These are phyloP conservation scores for Apodemus sylvaticus DNA, from an alignment of 2,113 vertebrate species.

Conservation along the genomic window DNA sequence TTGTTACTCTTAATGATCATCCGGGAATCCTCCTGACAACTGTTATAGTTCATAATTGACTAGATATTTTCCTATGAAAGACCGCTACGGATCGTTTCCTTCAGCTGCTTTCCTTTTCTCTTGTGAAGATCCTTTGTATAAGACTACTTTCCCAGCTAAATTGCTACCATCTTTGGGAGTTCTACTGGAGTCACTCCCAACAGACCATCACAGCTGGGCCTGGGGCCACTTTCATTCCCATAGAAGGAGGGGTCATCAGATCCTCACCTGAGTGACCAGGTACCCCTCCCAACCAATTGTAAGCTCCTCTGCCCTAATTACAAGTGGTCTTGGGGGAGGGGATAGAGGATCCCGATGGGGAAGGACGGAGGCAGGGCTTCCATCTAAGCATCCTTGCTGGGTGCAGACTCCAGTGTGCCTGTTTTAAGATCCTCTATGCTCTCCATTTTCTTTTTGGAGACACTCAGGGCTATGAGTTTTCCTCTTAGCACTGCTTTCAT, in stretches of 20 bases:
- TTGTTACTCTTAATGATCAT: conserved; percentile 22
- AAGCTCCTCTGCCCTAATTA: no score
- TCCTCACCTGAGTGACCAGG: neutral
- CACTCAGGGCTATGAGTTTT: no score
- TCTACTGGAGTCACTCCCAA: neutral
- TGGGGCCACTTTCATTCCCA: neutral
- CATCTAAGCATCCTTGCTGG: neutral
- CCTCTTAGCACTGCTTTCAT: no score
- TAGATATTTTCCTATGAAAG: conserved; percentile 20
- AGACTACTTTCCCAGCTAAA: neutral
- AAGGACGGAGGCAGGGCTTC: neutral
- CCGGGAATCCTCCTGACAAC: conserved; percentile 38
- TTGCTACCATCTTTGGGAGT: neutral
- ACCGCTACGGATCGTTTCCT: neutral
- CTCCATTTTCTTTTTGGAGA: no score
- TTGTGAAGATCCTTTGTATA: neutral
- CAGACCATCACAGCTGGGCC: neutral
- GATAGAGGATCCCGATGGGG: neutral
- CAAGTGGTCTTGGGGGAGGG: neutral
- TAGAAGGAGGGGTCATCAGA: neutral
- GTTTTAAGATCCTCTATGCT: neutral
- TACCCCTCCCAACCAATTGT: neutral
- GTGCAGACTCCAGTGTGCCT: neutral
- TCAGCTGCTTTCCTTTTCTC: neutral
- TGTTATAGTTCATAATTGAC: conserved; percentile 18